Percentiles rank a stretch among this genome's conserved stretches.
These are phyloP conservation scores for Campopleginae sp. DNA, from an alignment of 2,888 invertebrate genomes.

Conservation along the genomic window DNA sequence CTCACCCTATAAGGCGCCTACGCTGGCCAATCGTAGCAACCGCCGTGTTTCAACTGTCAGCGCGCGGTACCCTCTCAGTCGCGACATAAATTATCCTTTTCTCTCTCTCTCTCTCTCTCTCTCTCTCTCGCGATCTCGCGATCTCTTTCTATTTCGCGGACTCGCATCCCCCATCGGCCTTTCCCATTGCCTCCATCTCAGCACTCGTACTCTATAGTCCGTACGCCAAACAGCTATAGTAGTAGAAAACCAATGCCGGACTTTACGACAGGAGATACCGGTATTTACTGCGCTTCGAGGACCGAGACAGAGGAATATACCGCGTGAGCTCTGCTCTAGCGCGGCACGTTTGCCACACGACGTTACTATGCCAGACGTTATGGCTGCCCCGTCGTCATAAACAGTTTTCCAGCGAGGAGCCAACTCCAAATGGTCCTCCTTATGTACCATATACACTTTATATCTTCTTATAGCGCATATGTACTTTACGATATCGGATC, in stretches of 20 bases:
- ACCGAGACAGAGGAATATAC: slow-evolving; percentile 55
- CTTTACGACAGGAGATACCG: slow-evolving; percentile 78
- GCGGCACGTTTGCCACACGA: slow-evolving; percentile 72
- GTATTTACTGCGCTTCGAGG: slow-evolving; percentile 74
- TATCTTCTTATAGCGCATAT: slow-evolving; percentile 37
- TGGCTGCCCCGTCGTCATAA: slow-evolving; percentile 69
- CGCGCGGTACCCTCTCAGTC: slow-evolving; percentile 75
- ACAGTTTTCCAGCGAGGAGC: slow-evolving; percentile 69
- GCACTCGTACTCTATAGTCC: slow-evolving; percentile 30
- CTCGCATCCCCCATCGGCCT: slow-evolving; percentile 52
- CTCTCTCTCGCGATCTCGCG: slow-evolving; percentile 58
- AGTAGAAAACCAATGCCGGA: slow-evolving; percentile 78
- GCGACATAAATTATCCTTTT: slow-evolving; percentile 82
- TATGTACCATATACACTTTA: slow-evolving; percentile 33
- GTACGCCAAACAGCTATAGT: slow-evolving; percentile 15
- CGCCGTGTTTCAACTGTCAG: slow-evolving; percentile 83
- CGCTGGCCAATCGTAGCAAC: slow-evolving; percentile 80
- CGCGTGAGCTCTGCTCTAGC: slow-evolving; percentile 54
- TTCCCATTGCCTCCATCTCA: slow-evolving; percentile 49
- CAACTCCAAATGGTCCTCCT: slow-evolving; percentile 62
- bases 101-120: slow-evolving; percentile 61
- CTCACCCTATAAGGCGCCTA: slow-evolving; percentile 82
- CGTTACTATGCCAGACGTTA: slow-evolving; percentile 68
- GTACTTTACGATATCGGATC: slow-evolving; percentile 51
- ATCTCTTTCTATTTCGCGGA: slow-evolving; percentile 37